Base-by-base conservation (phyloP, 2,888 invertebrate species). In the Lasioglossum zephyrum region DNA sequence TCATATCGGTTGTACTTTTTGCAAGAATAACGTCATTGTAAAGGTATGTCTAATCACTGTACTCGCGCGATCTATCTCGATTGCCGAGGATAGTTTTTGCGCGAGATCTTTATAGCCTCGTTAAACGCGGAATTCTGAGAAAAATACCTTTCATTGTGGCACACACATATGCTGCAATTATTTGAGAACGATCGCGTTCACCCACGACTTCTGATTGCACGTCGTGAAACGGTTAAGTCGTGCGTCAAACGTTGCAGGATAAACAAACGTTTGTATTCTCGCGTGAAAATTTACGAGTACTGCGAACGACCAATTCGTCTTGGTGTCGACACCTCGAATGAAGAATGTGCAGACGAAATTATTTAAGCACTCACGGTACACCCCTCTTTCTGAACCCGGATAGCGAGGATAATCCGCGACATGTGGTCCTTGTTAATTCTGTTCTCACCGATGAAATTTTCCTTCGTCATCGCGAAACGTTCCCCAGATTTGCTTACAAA, bases 191-290 rank as follows among this genome's bases (percentile, higher is more conserved):
- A 84, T 75, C 22, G 60, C 26, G 53, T 39, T 72, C 63, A 31
- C 9, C 72, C 26, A 39, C 9, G 77, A 69, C 77, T 82, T 81
- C 72, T 69, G 44, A 39, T 53, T 47, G 49, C 60, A 49, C 78
- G 66, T 39, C 31, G n/a, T 53, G 39, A 60, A 63, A 49, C 66
- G 69, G 69, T 11, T 11, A 22, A 63, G 66, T 31, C 79, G 36
- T 87, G 78, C 69, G 69, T 84, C 70, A 83, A 84, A 82, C 73
- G 60, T 41, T 18, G 73, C 49, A 18, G 75, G 70, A 82, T 72
- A 90, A 90, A 87, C 79, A 90, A 90, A 88, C 82, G 76, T 74
- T 77, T 73, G 63, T 86, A 87, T 86, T 90, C 88, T 87, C 70
- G 39, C 66, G 47, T 49, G 66, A 16, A 36, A 77, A 90, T 90